Evolutionary conservation across 2,888 invertebrate species (phyloP), one percentile per base, ranked within the genome.

Genomic region (Nomada fucata): DNA sequence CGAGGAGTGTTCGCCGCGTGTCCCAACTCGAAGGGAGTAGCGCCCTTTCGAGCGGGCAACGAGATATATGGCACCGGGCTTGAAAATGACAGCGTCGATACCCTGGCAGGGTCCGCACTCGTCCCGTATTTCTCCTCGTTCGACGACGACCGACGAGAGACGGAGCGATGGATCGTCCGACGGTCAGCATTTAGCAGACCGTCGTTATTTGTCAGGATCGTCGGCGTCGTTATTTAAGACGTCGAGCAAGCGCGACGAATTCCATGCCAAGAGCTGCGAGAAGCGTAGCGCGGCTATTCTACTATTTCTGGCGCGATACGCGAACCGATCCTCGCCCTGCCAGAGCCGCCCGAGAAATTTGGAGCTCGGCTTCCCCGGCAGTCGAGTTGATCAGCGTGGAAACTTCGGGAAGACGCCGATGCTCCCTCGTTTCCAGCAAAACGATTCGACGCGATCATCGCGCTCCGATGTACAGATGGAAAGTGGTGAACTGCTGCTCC

Each of bases 271-370:
- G 71, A 63, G n/a, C 20, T 29, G 47, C 20, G 55, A 11, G n/a
- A 57, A 67, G 68, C 47, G 47, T 47, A 47, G 44, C 60, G 23
- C n/a, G 26, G 23, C 60, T 64, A 67, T 80, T 79, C 72, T 79
- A 79, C 79, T 80, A 80, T 80, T 80, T 79, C 72, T 80, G 80
- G 67, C 74, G 53, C 47, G 67, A 72, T 63, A 36, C 61, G 15
- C 65, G 78, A 61, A 2, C 47, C 47, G 36, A 44, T 64, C n/a
- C 64, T 13, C 47, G 36, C 64, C 15, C 68, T 52, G 79, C 50
- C 79, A 61, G 55, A 52, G 26, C 1, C 23, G 76, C 55, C 15
- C 23, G 57, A 59, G 52, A 79, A 72, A 68, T 73, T 73, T 64
- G 15, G 13, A 23, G 9, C 57, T 20, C 26, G 20, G 13, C 13